Percentiles rank a stretch among this genome's conserved stretches.
Evolutionary conservation across 1,140 invertebrate species (phyloP).

Genomic region (Drosophila baimaii): DNA sequence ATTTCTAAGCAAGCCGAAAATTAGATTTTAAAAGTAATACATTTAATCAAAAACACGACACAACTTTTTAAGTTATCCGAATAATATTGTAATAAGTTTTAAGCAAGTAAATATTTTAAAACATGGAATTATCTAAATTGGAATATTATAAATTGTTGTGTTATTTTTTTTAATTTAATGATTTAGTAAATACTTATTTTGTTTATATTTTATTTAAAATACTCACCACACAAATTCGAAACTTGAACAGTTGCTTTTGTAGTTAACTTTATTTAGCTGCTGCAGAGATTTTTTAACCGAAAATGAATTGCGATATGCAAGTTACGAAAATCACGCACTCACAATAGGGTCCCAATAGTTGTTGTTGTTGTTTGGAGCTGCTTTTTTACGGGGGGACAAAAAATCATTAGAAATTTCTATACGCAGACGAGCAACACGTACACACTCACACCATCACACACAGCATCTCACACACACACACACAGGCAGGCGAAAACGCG

Average conservation of each 20-base stretch:
- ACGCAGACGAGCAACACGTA: conserved; percentile 46
- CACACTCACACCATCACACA: conserved; percentile 31
- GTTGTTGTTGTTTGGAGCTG: conserved; percentile 43
- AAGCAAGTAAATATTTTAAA: too few species aligned
- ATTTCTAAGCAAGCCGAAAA: too few species aligned
- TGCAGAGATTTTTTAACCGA: conserved; percentile 2
- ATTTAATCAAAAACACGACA: too few species aligned
- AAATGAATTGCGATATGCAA: conserved; percentile 10
- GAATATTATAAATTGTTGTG: too few species aligned
- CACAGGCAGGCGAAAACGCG: conserved; percentile 26
- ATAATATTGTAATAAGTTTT: too few species aligned
- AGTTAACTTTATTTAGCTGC: neutral
- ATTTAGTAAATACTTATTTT: too few species aligned
- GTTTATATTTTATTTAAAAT: neutral
- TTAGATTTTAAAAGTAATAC: too few species aligned
- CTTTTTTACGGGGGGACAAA: conserved; percentile 31
- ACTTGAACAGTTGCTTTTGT: neutral
- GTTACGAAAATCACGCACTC: conserved; percentile 32
- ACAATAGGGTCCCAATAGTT: conserved; percentile 23
- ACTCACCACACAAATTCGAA: conserved; percentile 26
- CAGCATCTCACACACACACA: conserved; percentile 53
- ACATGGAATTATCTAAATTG: too few species aligned
- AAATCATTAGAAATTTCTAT: conserved; percentile 60
- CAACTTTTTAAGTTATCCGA: too few species aligned
- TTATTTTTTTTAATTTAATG: too few species aligned